Base-by-base conservation (phyloP, 2,888 invertebrate genomes). In the Heterodera filipjevi region DNA sequence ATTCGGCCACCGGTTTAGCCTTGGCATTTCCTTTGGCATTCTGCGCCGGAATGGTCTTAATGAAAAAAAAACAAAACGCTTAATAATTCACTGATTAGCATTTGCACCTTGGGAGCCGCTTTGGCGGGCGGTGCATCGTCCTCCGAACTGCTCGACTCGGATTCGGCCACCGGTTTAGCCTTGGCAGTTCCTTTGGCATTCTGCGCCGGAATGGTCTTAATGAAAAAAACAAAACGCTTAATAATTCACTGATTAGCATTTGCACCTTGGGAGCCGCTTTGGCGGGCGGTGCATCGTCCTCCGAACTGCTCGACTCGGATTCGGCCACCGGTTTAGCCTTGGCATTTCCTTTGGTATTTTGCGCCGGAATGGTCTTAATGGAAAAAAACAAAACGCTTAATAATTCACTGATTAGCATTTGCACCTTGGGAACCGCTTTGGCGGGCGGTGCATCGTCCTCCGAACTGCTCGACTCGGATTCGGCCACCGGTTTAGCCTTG, bases 91-190 rank as follows among this genome's bases (percentile, higher is more conserved):
- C n/a, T n/a, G n/a, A n/a, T n/a, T n/a, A n/a, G n/a, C n/a, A n/a
- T n/a, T n/a, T 49, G 8, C 19, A 71, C 16, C 72, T 77, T 49
- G 30, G 49, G 35, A 22, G 27, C 19, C 71, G 81, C 46, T 39
- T 83, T 82, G 71, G 80, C 75, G 22, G 75, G 64, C n/a, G 80
- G 46, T 64, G 78, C 71, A 19, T 81, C 81, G n/a, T 82, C 71
- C 1, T 76, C 80, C 3, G 79, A 80, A 32, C 46, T 53, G 49
- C 59, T 68, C 49, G 27, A 53, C 49, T 35, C 74, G 22, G 74
- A n/a, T 12, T 27, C 33, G 1, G 53, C 22, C 46, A 22, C 22
- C 5, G 33, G 49, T 19, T 71, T 71, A n/a, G 39, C 16, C 35
- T 71, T 71, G 32, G 71, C 2, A n/a, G n/a, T n/a, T n/a, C n/a